These are phyloP conservation scores for Orussus abietinus DNA, from an alignment of 1,140 invertebrate species.

Conservation along the genomic window DNA sequence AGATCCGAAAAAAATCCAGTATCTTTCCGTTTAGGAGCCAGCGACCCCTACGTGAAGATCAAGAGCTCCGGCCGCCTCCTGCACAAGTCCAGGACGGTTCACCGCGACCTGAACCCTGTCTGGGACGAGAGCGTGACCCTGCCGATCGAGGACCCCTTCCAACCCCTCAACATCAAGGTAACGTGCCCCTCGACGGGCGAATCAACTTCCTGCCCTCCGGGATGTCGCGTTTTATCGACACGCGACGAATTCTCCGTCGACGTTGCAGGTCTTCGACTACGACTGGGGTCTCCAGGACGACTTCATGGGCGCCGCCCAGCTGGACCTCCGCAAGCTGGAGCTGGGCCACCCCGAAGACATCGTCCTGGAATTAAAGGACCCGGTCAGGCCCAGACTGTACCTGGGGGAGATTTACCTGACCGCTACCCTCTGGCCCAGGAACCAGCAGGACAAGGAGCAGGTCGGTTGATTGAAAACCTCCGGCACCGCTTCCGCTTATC, in stretches of 20 bases:
- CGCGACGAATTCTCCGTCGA: neutral
- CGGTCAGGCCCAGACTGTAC: conserved; percentile 60
- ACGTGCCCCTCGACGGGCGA: conserved; percentile 16
- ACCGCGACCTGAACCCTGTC: conserved; percentile 83
- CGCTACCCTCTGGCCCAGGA: conserved; percentile 79
- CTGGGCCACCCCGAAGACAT: conserved; percentile 78
- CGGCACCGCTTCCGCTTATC: too few species aligned
- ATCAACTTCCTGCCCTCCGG: neutral
- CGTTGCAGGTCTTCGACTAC: conserved; percentile 87
- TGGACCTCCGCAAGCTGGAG: conserved; percentile 83
- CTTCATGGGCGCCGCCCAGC: conserved; percentile 88
- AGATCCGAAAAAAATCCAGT: too few species aligned
- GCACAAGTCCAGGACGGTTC: conserved; percentile 91
- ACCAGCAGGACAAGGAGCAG: conserved; percentile 91
- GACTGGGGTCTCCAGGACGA: conserved; percentile 97
- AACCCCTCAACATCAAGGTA: conserved; percentile 83
- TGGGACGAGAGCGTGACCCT: conserved; percentile 97
- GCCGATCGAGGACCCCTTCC: conserved; percentile 90
- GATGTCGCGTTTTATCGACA: neutral
- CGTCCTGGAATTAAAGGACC: conserved; percentile 70
- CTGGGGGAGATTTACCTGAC: conserved; percentile 82
- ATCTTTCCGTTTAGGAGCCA: conserved; percentile 71
- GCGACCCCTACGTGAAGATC: conserved; percentile 98
- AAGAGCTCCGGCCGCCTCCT: conserved; percentile 83
- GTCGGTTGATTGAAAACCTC: conserved; percentile 53